phyloP scores from a whole-genome alignment of 2,113 vertebrate genomes.

The mouse (Mus musculus) region DNA sequence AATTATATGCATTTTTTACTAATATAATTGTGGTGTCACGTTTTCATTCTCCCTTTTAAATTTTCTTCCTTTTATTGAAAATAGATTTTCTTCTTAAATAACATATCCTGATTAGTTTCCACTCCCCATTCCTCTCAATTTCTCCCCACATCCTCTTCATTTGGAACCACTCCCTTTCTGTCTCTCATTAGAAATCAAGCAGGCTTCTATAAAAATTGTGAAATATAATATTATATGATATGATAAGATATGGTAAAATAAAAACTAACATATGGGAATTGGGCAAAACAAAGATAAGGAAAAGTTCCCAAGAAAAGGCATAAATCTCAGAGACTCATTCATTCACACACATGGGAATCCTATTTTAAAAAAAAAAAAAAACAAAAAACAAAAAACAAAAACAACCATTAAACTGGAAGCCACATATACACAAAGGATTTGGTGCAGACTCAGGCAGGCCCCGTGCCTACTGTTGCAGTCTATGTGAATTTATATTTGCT shows the following conservation, averaged over 20 bases:
- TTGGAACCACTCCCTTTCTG: background rate
- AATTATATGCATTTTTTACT: constrained; percentile 55
- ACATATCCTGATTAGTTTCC: background rate
- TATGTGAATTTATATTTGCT: background rate
- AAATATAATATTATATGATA: background rate
- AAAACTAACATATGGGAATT: background rate
- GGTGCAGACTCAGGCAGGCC: background rate
- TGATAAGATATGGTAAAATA: background rate
- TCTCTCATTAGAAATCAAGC: background rate
- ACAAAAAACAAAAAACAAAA: background rate
- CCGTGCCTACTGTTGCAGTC: background rate
- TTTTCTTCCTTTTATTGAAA: background rate
- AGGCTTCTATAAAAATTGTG: background rate
- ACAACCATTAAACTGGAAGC: background rate
- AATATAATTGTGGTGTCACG: constrained; percentile 22
- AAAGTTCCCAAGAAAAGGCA: background rate
- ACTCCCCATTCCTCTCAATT: background rate
- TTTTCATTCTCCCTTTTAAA: constrained; percentile 28
- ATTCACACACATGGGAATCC: background rate
- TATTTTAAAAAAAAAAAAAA: too few species aligned
- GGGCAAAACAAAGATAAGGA: background rate
- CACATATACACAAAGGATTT: background rate
- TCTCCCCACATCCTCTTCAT: background rate
- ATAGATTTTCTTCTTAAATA: background rate
- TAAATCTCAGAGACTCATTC: background rate